A percentile compares a stretch with the other conserved stretches of the same genome.
Evolutionary conservation across 2,888 invertebrate species (phyloP).

Genomic region (Hypsopygia costalis): DNA sequence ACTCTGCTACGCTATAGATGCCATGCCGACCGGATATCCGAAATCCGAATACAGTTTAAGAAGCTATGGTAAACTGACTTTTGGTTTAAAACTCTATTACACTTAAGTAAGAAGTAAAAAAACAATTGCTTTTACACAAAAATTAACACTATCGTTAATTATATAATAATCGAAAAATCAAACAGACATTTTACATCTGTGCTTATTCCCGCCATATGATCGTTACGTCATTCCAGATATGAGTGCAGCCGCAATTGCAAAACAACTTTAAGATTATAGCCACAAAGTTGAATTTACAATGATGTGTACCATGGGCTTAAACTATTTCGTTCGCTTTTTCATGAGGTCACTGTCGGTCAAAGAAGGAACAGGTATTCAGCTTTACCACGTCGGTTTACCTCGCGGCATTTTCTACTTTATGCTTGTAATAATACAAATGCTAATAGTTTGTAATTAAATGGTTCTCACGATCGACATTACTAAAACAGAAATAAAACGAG

Average conservation of each 20-base stretch:
- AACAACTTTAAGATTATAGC: neutral
- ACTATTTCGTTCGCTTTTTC: conserved; percentile 58
- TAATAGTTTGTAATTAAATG: conserved; percentile 11
- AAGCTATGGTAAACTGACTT: too few species aligned
- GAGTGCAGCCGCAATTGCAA: conserved; percentile 1
- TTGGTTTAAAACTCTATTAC: too few species aligned
- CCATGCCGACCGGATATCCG: too few species aligned
- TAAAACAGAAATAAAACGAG: conserved; percentile 15
- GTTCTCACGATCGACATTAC: conserved; percentile 49
- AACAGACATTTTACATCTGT: too few species aligned
- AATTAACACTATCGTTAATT: too few species aligned
- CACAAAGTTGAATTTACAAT: neutral
- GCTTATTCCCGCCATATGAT: conserved; percentile 10
- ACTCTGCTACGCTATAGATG: too few species aligned
- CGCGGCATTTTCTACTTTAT: conserved; percentile 23
- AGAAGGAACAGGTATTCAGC: conserved; percentile 54
- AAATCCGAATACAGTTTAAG: too few species aligned
- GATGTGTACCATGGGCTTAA: neutral
- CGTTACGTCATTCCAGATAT: conserved; percentile 9
- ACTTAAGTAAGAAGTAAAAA: too few species aligned
- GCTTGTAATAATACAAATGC: accelerated
- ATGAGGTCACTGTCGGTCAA: conserved; percentile 68
- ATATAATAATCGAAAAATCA: too few species aligned
- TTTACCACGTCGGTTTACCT: accelerated
- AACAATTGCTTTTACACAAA: too few species aligned